Conservation (phyloP, 2,797 vertebrate species). For the Cynodonichthys magdalenae region DNA sequence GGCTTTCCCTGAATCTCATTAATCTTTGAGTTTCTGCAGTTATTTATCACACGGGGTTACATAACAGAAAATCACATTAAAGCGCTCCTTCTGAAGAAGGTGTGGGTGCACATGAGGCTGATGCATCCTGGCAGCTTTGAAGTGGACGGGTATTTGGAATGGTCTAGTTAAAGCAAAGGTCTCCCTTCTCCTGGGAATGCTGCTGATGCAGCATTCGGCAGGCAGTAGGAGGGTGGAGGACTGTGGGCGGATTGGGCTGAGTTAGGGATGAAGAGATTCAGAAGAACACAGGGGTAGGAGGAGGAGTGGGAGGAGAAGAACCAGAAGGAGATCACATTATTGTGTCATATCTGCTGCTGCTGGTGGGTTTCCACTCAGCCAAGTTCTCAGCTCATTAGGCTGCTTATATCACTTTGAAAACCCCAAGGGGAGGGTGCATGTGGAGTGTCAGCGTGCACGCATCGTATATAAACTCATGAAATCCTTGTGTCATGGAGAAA, state of each 20-base stretch:
- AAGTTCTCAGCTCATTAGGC: constrained; percentile 59
- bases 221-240: constrained; percentile 31
- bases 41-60: constrained; percentile 65
- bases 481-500: constrained; percentile 25
- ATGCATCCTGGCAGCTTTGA: constrained; percentile 31
- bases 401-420: constrained; percentile 41
- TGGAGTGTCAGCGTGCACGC: neutral
- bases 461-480: constrained; percentile 22
- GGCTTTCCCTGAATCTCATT: constrained; percentile 66
- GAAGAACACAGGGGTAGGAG: constrained; percentile 34
- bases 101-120: constrained; percentile 52
- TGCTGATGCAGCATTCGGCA: constrained; percentile 62
- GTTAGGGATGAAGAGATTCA: constrained; percentile 56
- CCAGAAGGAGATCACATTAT: constrained; percentile 51
- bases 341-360: constrained; percentile 55
- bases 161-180: constrained; percentile 66
- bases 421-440: constrained; percentile 13
- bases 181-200: constrained; percentile 52
- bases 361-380: constrained; percentile 46
- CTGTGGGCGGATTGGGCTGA: constrained; percentile 58
- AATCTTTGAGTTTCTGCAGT: constrained; percentile 57
- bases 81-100: constrained; percentile 47
- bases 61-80: constrained; percentile 62
- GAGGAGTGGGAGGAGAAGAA: constrained; percentile 36
- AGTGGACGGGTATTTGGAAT: constrained; percentile 55